Evolutionary conservation across 2,797 vertebrate species (phyloP).

Genomic region (Takifugu rubripes): DNA sequence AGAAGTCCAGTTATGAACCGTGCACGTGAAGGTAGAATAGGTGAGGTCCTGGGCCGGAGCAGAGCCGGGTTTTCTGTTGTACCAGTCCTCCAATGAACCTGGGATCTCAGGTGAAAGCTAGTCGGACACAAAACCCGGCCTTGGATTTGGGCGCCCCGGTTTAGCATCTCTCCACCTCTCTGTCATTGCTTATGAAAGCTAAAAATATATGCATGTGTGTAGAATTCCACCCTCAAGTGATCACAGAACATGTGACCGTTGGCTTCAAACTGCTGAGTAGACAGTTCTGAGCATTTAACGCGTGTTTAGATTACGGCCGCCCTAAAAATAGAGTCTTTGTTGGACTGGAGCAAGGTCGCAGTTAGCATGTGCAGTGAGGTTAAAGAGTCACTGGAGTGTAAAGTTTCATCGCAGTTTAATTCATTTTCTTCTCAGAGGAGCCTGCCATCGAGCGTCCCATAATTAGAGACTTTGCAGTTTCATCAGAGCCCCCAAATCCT

Average conservation of each 20-base stretch:
- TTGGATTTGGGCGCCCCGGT: no score
- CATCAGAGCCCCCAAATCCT: conserved; percentile 46
- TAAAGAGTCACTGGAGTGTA: conserved; percentile 7
- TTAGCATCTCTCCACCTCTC: no score
- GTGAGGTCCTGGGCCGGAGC: no score
- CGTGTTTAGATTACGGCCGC: conserved; percentile 31
- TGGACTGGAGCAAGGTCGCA: neutral
- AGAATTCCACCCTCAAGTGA: neutral
- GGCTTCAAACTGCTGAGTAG: conserved; percentile 14
- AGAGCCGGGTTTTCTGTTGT: no score
- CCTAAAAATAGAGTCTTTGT: conserved; percentile 8
- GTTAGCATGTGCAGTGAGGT: conserved; percentile 32
- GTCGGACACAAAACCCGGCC: no score
- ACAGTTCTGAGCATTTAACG: conserved; percentile 34
- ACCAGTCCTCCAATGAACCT: no score
- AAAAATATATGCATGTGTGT: no score
- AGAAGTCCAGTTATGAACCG: no score
- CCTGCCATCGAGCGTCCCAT: conserved; percentile 35
- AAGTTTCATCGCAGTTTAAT: conserved; percentile 32
- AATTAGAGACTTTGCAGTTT: conserved; percentile 45
- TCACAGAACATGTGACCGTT: neutral
- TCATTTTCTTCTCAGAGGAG: conserved; percentile 35
- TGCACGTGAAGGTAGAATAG: no score
- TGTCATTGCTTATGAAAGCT: no score
- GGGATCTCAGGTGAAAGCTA: no score